Evolutionary conservation across 2,888 invertebrate species (phyloP).

Genomic region (Apotomis betuletana): DNA sequence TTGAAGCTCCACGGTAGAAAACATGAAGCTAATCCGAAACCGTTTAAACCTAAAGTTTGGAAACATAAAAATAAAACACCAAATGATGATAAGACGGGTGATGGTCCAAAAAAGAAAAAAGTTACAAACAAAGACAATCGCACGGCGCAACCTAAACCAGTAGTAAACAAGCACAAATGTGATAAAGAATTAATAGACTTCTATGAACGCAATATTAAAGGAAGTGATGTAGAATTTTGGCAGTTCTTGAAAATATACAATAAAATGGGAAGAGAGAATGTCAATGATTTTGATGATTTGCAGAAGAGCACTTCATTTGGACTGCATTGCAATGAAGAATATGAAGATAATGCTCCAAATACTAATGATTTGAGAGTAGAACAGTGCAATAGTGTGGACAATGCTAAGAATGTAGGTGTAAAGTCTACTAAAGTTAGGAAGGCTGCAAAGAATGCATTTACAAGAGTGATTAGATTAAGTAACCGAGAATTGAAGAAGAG

Average conservation of each 20-base stretch:
- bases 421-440: conserved; percentile 16
- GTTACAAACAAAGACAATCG: conserved; percentile 48
- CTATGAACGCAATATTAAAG: conserved; percentile 67
- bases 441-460: conserved; percentile 30
- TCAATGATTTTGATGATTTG: conserved; percentile 66
- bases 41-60: conserved; percentile 64
- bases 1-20: conserved; percentile 64
- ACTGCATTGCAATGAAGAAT: conserved; percentile 48
- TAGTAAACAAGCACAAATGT: conserved; percentile 67
- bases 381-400: neutral
- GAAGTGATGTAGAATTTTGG: conserved; percentile 72
- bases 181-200: conserved; percentile 66
- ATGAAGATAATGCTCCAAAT: neutral
- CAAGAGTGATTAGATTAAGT: conserved; percentile 54
- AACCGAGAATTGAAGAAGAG: conserved; percentile 56
- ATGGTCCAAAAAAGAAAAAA: conserved; percentile 3
- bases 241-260: conserved; percentile 75
- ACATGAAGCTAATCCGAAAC: conserved; percentile 65
- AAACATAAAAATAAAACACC: conserved; percentile 55
- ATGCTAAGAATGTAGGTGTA: conserved; percentile 29
- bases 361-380: neutral
- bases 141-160: conserved; percentile 61
- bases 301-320: conserved; percentile 63
- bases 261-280: conserved; percentile 65
- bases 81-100: neutral